These are phyloP conservation scores for Cephus nigrinus DNA, from an alignment of 2,888 invertebrate genomes.

Conservation along the genomic window DNA sequence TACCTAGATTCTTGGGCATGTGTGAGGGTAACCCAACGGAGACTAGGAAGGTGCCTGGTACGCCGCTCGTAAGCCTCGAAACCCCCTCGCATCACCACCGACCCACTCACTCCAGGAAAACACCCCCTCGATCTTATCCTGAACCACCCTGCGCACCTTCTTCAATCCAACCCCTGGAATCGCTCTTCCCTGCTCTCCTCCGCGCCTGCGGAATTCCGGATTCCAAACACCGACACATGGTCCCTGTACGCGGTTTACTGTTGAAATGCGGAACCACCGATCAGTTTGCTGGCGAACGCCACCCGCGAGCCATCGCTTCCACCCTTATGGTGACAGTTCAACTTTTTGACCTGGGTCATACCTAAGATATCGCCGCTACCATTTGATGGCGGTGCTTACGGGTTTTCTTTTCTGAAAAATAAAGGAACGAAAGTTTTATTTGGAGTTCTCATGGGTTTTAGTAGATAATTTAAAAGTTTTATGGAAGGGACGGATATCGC, in stretches of 20 bases:
- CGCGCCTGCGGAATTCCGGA: slow-evolving; percentile 52
- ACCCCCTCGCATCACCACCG: slow-evolving; percentile 5
- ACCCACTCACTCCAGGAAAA: slow-evolving; percentile 12
- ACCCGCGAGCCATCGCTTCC: slow-evolving; percentile 11
- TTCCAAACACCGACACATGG: slow-evolving; percentile 35
- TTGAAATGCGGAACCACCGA: neutral
- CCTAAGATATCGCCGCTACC: neutral
- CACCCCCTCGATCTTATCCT: slow-evolving; percentile 28
- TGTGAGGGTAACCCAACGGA: slow-evolving; percentile 29
- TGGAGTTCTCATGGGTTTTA: neutral
- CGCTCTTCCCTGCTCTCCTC: slow-evolving; percentile 26
- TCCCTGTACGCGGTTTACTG: neutral
- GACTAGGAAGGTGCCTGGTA: slow-evolving; percentile 56
- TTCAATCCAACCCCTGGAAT: slow-evolving; percentile 23
- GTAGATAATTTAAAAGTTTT: neutral
- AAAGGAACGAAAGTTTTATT: neutral
- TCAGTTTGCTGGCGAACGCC: slow-evolving; percentile 15
- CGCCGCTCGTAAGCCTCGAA: slow-evolving; percentile 44
- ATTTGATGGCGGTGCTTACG: neutral
- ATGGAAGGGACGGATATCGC: neutral
- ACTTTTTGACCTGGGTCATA: neutral
- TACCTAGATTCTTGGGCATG: slow-evolving; percentile 41
- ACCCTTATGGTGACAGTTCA: neutral
- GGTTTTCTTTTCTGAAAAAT: neutral
- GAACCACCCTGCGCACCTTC: slow-evolving; percentile 20